phyloP scores from a whole-genome alignment of 2,113 vertebrate genomes.

The Proteles cristata region DNA sequence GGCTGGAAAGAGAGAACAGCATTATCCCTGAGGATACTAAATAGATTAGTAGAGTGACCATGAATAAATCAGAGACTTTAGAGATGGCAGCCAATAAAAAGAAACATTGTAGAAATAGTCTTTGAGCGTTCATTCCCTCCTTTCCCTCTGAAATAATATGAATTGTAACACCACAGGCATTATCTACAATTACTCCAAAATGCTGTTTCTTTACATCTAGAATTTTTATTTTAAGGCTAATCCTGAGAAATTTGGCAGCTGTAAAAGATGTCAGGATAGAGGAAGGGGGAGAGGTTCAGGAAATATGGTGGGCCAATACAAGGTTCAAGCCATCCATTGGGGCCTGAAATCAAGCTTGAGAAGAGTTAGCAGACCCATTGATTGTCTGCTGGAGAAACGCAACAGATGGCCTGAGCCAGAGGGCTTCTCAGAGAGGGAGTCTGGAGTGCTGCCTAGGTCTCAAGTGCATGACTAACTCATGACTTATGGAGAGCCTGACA shows the following conservation, averaged over 20 bases:
- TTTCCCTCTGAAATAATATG: slow-evolving; percentile 49
- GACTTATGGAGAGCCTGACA: slow-evolving; percentile 43
- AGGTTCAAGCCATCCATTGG: neutral
- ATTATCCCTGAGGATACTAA: slow-evolving; percentile 17
- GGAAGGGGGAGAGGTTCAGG: neutral
- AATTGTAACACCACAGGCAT: neutral
- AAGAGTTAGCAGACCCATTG: neutral
- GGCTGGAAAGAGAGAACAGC: slow-evolving; percentile 35
- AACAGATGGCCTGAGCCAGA: neutral
- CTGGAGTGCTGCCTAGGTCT: slow-evolving; percentile 52
- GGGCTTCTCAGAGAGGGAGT: neutral
- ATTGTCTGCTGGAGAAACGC: slow-evolving; percentile 6
- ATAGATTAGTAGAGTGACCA: neutral
- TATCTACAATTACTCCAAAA: neutral
- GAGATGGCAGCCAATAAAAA: slow-evolving; percentile 63
- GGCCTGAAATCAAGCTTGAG: slow-evolving; percentile 26
- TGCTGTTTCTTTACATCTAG: slow-evolving; percentile 42
- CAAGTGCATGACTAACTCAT: slow-evolving; percentile 51
- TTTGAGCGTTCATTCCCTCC: slow-evolving; percentile 14
- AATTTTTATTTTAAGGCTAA: slow-evolving; percentile 34
- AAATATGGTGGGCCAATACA: neutral
- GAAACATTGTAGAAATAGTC: neutral
- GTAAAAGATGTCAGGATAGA: slow-evolving; percentile 18
- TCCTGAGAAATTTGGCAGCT: slow-evolving; percentile 10
- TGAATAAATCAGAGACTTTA: slow-evolving; percentile 55